A percentile compares a stretch with the other conserved stretches of the same genome.
phyloP scores from a whole-genome alignment of 2,113 vertebrate species.

The Clarias batrachus region DNA sequence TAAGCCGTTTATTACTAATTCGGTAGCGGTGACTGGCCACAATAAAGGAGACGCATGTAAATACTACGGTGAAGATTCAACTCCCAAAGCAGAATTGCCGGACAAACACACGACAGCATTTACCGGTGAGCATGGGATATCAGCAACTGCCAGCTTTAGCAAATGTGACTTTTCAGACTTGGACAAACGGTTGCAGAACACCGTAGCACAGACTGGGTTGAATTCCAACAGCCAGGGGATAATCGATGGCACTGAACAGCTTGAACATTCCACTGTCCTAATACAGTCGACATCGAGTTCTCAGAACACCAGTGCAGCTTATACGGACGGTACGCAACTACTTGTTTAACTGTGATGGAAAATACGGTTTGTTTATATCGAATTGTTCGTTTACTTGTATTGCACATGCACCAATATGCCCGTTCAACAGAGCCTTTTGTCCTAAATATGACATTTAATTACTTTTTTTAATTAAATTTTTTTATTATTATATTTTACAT shows the following conservation, averaged over 20 bases:
- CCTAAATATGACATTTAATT: not conserved
- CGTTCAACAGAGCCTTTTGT: not conserved
- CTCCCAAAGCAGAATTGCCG: constrained; percentile 75
- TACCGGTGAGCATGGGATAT: constrained; percentile 68
- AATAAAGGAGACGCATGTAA: constrained; percentile 78
- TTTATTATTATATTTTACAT: not conserved
- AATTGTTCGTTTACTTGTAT: not conserved
- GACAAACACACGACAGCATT: constrained; percentile 72
- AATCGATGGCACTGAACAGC: constrained; percentile 77
- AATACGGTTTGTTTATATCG: not conserved
- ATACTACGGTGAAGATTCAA: constrained; percentile 74
- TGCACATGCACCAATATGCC: not conserved
- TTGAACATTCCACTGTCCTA: constrained; percentile 81
- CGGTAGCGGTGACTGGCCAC: constrained; percentile 74
- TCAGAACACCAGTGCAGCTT: constrained; percentile 81
- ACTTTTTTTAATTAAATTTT: not conserved
- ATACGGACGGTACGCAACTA: constrained; percentile 81
- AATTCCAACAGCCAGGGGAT: constrained; percentile 70
- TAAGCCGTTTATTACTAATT: constrained; percentile 81
- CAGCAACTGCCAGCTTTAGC: constrained; percentile 66
- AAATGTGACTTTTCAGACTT: constrained; percentile 78
- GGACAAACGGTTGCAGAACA: constrained; percentile 72
- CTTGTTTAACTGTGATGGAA: constrained; percentile 31
- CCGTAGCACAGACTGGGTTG: constrained; percentile 72
- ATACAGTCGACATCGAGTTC: constrained; percentile 75